Evolutionary conservation across 2,113 vertebrate species (phyloP), one percentile per base, ranked within the genome.

Genomic region (Lophius piscatorius): DNA sequence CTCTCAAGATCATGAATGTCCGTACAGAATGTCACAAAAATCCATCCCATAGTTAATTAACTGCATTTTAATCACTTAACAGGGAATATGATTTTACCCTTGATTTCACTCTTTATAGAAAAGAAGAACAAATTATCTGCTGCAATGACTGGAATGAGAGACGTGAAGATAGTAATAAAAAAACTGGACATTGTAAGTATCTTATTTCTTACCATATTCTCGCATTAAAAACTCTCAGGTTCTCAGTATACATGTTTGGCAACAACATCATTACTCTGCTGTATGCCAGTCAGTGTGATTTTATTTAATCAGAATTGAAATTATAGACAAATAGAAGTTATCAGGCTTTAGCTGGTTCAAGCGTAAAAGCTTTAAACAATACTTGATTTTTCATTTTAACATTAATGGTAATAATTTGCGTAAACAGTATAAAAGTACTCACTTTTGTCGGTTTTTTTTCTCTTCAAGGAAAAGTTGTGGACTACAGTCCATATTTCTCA

Each of bases 171-270:
- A 24, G 3, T 64, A 0, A 24, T 79, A 26, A 36, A 26, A 2
- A 82, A 67, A 44, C 50, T 79, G 2, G 48, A 78, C 17, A 21
- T 67, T 2, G 84, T 84, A 51, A 84, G 81, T 68, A 16, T 61
- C 3, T 0, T 3, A 2, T 55, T 26, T 40, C 14, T n/a, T n/a
- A n/a, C n/a, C n/a, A n/a, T n/a, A n/a, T 34, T 28, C 1, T 34
- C 3, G 33, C 2, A 8, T 3, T 20, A 13, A 26, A 41, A 42
- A 34, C n/a, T 11, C 8, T 28, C n/a, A n/a, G n/a, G n/a, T n/a
- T n/a, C n/a, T n/a, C n/a, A n/a, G n/a, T n/a, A n/a, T n/a, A n/a
- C n/a, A n/a, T n/a, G n/a, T n/a, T n/a, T n/a, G n/a, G n/a, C n/a
- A n/a, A n/a, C n/a, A n/a, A n/a, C n/a, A n/a, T n/a, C n/a, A n/a